Percentiles rank a stretch among this genome's conserved stretches.
Evolutionary conservation across 2,888 invertebrate genomes (phyloP).

Genomic region (Synergus gifuensis): DNA sequence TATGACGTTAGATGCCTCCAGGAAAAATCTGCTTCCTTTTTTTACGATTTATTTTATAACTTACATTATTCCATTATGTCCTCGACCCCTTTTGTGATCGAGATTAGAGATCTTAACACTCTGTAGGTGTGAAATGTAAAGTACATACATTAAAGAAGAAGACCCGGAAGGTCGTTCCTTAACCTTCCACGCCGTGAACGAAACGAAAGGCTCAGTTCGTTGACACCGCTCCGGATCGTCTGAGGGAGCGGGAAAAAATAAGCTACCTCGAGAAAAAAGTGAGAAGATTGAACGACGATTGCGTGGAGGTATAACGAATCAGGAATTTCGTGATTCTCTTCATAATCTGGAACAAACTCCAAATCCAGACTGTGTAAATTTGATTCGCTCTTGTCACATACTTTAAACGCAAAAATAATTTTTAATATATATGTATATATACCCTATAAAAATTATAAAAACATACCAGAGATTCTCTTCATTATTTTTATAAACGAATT

Average conservation of each 20-base stretch:
- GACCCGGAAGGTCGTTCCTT: conserved; percentile 66
- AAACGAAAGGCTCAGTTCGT: conserved; percentile 50
- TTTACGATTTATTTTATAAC: not conserved
- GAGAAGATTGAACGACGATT: conserved; percentile 42
- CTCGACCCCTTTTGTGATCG: conserved; percentile 18
- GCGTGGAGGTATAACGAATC: conserved; percentile 33
- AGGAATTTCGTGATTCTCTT: conserved; percentile 43
- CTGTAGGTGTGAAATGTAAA: conserved; percentile 33
- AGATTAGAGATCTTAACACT: conserved; percentile 10
- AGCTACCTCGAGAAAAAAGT: conserved; percentile 32
- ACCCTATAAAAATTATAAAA: not conserved
- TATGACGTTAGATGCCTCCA: conserved; percentile 19
- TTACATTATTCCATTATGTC: not conserved
- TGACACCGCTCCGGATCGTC: conserved; percentile 46
- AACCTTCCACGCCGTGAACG: conserved; percentile 54
- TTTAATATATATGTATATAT: not conserved
- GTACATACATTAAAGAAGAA: conserved; percentile 43
- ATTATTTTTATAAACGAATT: too few relatives aligned
- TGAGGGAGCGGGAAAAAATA: conserved; percentile 37
- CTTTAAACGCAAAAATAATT: not conserved
- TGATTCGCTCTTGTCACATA: conserved; percentile 18
- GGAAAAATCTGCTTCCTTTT: conserved; percentile 29
- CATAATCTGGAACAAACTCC: not conserved
- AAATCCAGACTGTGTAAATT: not conserved
- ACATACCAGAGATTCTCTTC: not conserved